A percentile compares a stretch with the other conserved stretches of the same genome.
Evolutionary conservation across 1,140 invertebrate species (phyloP).

Genomic region (Myzus persicae): DNA sequence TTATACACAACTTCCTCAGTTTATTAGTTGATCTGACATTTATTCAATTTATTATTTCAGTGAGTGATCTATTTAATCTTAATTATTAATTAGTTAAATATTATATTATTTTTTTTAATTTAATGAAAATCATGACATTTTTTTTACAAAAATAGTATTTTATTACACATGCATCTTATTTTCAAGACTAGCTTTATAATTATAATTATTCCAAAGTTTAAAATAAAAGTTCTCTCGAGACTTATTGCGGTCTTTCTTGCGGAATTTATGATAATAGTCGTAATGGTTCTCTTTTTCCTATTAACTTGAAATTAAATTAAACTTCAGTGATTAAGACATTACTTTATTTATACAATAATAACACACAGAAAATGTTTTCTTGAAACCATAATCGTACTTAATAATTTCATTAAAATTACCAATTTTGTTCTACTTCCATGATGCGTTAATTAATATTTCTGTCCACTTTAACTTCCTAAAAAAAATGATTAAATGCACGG

Average conservation of each 20-base stretch:
- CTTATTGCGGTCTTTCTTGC: background rate
- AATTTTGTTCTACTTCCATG: no score
- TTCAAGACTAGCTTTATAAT: background rate
- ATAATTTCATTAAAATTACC: no score
- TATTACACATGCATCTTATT: background rate
- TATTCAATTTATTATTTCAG: background rate
- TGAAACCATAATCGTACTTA: no score
- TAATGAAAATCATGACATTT: background rate
- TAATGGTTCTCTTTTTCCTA: background rate
- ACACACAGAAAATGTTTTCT: no score
- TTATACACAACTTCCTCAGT: background rate
- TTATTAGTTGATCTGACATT: background rate
- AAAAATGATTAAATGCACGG: no score
- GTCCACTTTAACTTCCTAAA: no score
- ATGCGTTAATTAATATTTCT: no score
- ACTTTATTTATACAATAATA: no score
- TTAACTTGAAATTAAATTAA: background rate
- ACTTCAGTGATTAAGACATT: background rate
- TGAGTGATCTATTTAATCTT: background rate
- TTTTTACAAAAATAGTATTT: background rate
- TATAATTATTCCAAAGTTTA: background rate
- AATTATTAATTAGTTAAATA: background rate
- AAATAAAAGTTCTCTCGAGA: background rate
- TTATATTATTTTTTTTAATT: background rate
- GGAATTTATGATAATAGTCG: background rate